These are phyloP conservation scores for Halcyon chelicuti DNA, from an alignment of 2,797 vertebrate genomes.

Conservation along the genomic window DNA sequence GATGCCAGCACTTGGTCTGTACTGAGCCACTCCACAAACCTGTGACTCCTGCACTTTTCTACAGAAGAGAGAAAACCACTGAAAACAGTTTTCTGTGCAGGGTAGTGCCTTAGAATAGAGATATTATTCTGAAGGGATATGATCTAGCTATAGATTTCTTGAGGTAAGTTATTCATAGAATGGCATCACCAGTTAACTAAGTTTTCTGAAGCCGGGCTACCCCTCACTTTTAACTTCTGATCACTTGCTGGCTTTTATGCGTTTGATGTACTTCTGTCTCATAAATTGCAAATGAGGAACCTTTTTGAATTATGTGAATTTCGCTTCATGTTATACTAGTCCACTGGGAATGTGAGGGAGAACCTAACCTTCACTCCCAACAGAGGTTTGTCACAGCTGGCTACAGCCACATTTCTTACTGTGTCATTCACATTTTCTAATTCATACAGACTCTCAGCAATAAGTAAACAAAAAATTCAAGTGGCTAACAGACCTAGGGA, in stretches of 20 bases:
- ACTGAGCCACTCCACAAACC: neutral
- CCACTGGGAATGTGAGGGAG: neutral
- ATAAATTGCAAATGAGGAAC: slow-evolving; percentile 54
- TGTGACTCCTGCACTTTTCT: neutral
- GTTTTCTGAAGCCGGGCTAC: slow-evolving; percentile 26
- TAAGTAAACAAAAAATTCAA: neutral
- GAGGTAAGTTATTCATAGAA: slow-evolving; percentile 21
- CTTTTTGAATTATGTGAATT: slow-evolving; percentile 48
- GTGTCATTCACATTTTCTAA: neutral
- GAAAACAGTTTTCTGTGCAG: neutral
- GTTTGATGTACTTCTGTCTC: slow-evolving; percentile 45
- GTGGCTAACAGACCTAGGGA: neutral
- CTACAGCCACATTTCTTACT: neutral
- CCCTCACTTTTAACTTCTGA: slow-evolving; percentile 43
- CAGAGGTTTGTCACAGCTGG: neutral
- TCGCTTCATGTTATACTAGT: slow-evolving; percentile 14
- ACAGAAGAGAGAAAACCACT: neutral
- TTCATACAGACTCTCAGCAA: neutral
- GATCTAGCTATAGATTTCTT: neutral
- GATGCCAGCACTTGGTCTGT: neutral
- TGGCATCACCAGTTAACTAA: slow-evolving; percentile 4
- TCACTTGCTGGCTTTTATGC: slow-evolving; percentile 35
- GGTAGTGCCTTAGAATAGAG: neutral
- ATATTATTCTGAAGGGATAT: neutral
- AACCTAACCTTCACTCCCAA: slow-evolving; percentile 14